Evolutionary conservation across 2,888 invertebrate species (phyloP).

Genomic region (Frankliniella fusca): DNA sequence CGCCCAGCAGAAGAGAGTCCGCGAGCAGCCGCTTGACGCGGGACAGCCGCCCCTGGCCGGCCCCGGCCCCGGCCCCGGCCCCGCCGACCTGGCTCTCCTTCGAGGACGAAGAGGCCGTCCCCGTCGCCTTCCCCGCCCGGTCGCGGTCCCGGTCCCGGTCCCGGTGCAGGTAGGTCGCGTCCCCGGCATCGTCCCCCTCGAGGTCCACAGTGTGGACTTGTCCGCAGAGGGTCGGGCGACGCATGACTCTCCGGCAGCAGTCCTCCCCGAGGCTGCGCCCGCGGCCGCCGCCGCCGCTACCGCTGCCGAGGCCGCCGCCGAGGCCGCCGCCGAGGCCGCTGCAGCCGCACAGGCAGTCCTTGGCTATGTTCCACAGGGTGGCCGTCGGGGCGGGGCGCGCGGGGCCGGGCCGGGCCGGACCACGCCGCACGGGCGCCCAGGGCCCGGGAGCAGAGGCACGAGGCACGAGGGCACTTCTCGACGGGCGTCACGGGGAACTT

Average conservation of each 20-base stretch:
- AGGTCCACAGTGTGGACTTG: neutral
- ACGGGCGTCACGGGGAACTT: neutral
- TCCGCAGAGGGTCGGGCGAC: slow-evolving; percentile 40
- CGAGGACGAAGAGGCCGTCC: neutral
- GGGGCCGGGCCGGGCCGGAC: neutral
- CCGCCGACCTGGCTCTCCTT: neutral
- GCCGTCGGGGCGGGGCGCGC: neutral
- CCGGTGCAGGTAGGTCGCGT: slow-evolving; percentile 1
- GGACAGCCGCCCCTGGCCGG: slow-evolving; percentile 36
- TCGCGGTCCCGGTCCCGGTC: neutral
- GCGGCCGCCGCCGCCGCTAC: too few species aligned
- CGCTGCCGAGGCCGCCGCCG: neutral
- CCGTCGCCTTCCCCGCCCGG: neutral
- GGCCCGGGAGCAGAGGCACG: neutral
- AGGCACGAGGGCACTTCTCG: neutral
- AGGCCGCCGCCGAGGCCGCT: too few species aligned
- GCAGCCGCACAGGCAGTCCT: slow-evolving; percentile 35
- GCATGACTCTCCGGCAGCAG: slow-evolving; percentile 41
- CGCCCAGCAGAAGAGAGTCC: slow-evolving; percentile 39
- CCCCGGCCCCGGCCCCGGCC: neutral
- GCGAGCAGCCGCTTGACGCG: slow-evolving; percentile 39
- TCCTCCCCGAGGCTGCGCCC: slow-evolving; percentile 36
- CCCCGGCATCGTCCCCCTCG: neutral
- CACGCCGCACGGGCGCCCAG: neutral
- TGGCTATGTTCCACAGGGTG: slow-evolving; percentile 38